These are phyloP conservation scores for Heliconius hewitsoni DNA, from an alignment of 1,140 invertebrate species.

Conservation along the genomic window DNA sequence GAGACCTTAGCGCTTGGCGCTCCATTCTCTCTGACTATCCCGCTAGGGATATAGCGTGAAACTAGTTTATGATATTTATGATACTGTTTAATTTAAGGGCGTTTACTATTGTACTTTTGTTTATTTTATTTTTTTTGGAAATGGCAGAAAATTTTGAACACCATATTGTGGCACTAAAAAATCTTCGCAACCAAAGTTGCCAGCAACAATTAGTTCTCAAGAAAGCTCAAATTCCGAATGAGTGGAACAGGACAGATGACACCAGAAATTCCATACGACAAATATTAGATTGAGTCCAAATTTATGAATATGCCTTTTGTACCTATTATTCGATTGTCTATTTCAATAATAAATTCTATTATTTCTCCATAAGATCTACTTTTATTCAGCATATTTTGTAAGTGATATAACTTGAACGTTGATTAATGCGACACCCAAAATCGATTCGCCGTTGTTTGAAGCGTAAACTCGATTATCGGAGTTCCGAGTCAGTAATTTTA, in stretches of 20 bases:
- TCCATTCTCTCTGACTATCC: too few species aligned
- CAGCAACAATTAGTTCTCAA: too few species aligned
- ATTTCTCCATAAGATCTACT: not conserved
- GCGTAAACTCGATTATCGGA: conserved; percentile 27
- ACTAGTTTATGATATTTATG: too few species aligned
- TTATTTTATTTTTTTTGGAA: too few species aligned
- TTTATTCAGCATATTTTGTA: not conserved
- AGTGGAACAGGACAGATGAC: not conserved
- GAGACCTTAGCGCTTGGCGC: too few species aligned
- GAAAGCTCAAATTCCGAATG: not conserved
- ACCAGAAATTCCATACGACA: not conserved
- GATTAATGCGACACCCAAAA: conserved; percentile 24
- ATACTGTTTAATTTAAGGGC: not conserved
- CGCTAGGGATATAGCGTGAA: too few species aligned
- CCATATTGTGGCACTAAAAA: too few species aligned
- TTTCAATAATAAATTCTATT: not conserved
- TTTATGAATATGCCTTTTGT: conserved; percentile 1
- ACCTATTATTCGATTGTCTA: not conserved
- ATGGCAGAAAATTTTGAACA: too few species aligned
- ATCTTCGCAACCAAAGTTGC: too few species aligned
- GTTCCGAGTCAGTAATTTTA: conserved; percentile 22
- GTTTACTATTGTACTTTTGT: not conserved
- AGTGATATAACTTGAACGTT: conserved; percentile 22
- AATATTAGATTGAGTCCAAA: not conserved
- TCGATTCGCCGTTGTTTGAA: conserved; percentile 25